A percentile compares a stretch with the other conserved stretches of the same genome.
Evolutionary conservation across 2,113 vertebrate genomes (phyloP).

Genomic region (Platanista minor): DNA sequence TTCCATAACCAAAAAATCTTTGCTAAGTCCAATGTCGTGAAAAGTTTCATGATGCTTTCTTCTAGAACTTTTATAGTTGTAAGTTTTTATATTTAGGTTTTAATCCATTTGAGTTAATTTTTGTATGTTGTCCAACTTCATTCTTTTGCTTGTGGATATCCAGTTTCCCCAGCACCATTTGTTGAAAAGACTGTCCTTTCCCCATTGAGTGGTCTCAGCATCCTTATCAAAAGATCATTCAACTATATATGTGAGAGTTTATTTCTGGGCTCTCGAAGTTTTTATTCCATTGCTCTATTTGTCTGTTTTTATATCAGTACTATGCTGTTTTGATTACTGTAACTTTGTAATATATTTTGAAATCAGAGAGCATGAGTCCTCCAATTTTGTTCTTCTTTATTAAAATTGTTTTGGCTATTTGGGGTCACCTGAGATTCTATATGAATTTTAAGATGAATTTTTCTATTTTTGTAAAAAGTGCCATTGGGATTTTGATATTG

Average conservation of each 20-base stretch:
- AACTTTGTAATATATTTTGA: not conserved
- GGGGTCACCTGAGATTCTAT: not conserved
- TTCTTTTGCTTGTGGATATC: not conserved
- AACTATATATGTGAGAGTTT: not conserved
- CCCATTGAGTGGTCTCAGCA: not conserved
- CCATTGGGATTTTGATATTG: not conserved
- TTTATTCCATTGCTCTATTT: not conserved
- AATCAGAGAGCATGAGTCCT: not conserved
- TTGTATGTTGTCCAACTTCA: not conserved
- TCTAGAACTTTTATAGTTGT: not conserved
- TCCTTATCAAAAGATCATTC: not conserved
- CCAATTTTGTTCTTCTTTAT: not conserved
- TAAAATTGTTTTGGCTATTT: not conserved
- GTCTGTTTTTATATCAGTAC: not conserved
- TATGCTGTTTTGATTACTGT: not conserved
- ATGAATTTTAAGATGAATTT: not conserved
- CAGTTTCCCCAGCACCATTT: not conserved
- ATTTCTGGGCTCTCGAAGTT: not conserved
- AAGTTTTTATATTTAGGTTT: slow-evolving; percentile 16
- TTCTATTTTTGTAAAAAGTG: not conserved
- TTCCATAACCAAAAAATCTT: not conserved
- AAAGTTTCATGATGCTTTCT: not conserved
- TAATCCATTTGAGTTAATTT: not conserved
- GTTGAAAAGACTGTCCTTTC: not conserved
- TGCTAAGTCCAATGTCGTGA: not conserved